Conservation (phyloP, 2,113 vertebrate species). For the Mesoclemmys tuberculata region DNA sequence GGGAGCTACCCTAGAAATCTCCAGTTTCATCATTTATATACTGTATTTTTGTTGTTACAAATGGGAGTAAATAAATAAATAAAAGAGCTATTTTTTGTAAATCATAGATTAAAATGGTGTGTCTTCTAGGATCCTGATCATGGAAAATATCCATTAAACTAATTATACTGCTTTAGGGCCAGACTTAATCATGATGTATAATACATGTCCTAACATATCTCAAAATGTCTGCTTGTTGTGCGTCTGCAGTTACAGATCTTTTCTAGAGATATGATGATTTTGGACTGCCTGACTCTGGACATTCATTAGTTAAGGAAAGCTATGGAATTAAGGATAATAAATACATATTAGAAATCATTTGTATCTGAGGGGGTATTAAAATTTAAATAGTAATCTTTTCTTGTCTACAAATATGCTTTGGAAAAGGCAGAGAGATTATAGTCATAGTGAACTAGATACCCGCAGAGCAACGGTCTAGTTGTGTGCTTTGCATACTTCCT, state of each 20-base stretch:
- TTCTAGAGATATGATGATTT: background rate
- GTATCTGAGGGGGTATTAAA: background rate
- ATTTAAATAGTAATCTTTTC: background rate
- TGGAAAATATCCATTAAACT: background rate
- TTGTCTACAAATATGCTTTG: background rate
- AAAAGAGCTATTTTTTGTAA: background rate
- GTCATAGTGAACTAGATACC: background rate
- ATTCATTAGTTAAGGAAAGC: fast-evolving
- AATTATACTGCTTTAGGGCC: background rate
- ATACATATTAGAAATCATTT: background rate
- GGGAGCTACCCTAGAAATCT: background rate
- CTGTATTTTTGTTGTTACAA: background rate
- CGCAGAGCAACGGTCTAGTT: background rate
- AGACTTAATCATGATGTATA: background rate
- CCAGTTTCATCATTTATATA: background rate
- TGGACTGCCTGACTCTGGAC: background rate
- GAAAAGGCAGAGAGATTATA: background rate
- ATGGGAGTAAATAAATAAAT: background rate
- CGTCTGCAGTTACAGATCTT: background rate
- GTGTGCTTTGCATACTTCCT: background rate
- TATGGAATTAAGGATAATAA: background rate
- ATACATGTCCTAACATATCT: background rate
- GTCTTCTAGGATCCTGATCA: background rate
- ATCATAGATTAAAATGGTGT: background rate
- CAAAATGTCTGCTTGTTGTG: background rate